Base-by-base conservation (phyloP, 2,888 invertebrate species). In the Norana najaformis region DNA sequence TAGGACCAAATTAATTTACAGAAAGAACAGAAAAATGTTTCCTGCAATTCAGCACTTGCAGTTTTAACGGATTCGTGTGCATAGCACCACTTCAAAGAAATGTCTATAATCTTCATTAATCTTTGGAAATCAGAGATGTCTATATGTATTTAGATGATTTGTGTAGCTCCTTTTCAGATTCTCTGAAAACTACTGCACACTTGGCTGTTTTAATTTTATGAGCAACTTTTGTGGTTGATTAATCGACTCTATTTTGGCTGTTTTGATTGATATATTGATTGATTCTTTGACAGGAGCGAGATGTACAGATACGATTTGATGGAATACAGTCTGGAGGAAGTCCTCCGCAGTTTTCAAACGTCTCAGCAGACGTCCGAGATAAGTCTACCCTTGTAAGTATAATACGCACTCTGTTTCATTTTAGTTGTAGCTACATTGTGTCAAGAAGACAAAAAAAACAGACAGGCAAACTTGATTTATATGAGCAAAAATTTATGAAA, bases 231-330 rank as follows among this genome's bases (percentile, higher is more conserved):
- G 18, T 47, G 1, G 47, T 4, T 23, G 20, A 23, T 47, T 47
- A 23, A 47, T 47, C 23, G 23, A 11, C 18, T 41, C 41, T 47
- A 23, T 47, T 41, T 47, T 47, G 47, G 23, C 5, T 53, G 53
- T 53, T 69, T 69, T 69, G n/a, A n/a, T 69, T 69, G 30, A 30
- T 11, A 11, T 30, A 3, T n/a, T 69, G 30, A 69, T 69, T 69
- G 69, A 30, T n/a, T 69, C 8, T 69, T 69, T n/a, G 8, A n/a
- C 89, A 90, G 90, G 83, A 94, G 94, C 93, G 93, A 39, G 93
- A 94, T 89, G 93, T 94, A 36, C 94, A 94, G 92, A 90, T 93
- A 82, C 93, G 93, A 90, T 93, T 94, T 93, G 94, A 94, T 91
- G 92, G 93, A 69, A 69, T 92, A 30, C 92, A 92, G 90, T 69